Percentiles rank a stretch among this genome's conserved stretches.
phyloP scores from a whole-genome alignment of 1,140 invertebrate species.

The Wasmannia auropunctata region DNA sequence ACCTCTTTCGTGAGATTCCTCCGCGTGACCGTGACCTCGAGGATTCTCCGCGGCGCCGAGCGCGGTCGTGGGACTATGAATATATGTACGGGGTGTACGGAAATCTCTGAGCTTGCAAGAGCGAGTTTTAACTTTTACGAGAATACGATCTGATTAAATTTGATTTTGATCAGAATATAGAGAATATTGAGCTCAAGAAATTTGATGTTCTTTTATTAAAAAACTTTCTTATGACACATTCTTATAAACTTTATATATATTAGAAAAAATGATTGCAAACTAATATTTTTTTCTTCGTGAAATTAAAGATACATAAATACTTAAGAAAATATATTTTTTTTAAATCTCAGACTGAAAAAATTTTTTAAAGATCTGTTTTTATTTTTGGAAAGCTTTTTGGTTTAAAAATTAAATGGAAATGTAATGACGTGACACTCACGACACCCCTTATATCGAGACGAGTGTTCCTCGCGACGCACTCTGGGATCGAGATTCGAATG shows the following conservation, averaged over 20 bases:
- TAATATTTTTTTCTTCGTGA: neutral
- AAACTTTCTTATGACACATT: neutral
- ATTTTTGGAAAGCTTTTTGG: neutral
- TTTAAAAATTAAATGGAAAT: neutral
- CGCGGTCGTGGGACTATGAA: slow-evolving; percentile 22
- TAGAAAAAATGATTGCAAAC: neutral
- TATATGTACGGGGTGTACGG: slow-evolving; percentile 24
- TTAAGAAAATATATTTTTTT: neutral
- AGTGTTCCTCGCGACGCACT: neutral
- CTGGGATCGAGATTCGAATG: slow-evolving; percentile 57
- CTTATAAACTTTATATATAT: neutral
- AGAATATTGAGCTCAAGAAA: neutral
- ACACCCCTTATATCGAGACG: slow-evolving; percentile 25
- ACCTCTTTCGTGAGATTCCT: slow-evolving; percentile 35
- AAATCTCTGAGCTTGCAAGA: neutral
- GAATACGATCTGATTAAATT: neutral
- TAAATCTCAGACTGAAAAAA: neutral
- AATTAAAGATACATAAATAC: neutral
- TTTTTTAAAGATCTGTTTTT: neutral
- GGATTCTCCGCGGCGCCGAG: slow-evolving; percentile 37
- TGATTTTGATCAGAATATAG: neutral
- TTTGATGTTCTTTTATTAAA: neutral
- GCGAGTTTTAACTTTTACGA: neutral
- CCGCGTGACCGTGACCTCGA: slow-evolving; percentile 74
- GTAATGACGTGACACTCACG: neutral